Conservation (phyloP, 2,888 invertebrate genomes). For the Bembecia ichneumoniformis region DNA sequence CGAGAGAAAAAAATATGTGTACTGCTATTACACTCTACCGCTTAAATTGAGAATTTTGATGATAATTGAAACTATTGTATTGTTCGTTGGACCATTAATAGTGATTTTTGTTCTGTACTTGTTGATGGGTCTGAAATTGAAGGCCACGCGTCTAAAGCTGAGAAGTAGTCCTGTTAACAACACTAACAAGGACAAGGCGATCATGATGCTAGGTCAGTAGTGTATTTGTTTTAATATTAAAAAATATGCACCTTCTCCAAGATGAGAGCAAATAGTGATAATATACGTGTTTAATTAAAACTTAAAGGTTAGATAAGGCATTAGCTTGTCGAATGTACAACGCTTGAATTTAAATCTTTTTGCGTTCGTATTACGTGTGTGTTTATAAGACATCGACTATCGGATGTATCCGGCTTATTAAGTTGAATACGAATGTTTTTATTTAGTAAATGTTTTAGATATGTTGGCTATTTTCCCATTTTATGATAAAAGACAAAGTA, state of each 20-base stretch:
- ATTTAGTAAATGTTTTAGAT: too few relatives aligned
- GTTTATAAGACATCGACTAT: too few relatives aligned
- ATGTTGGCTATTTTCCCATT: too few relatives aligned
- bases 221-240: neutral
- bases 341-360: too few relatives aligned
- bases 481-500: too few relatives aligned
- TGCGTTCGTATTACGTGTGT: too few relatives aligned
- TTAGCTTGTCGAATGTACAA: too few relatives aligned
- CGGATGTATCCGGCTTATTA: too few relatives aligned
- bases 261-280: too few relatives aligned
- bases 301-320: too few relatives aligned
- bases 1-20: conserved; percentile 43
- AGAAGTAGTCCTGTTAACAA: conserved; percentile 60
- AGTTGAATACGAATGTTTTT: too few relatives aligned
- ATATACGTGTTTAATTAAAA: too few relatives aligned
- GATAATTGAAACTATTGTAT: conserved; percentile 78
- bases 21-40: conserved; percentile 44
- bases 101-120: conserved; percentile 85
- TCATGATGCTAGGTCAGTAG: conserved; percentile 85
- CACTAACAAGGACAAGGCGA: conserved; percentile 72
- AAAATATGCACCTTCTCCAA: neutral
- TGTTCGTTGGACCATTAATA: conserved; percentile 87
- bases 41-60: conserved; percentile 43
- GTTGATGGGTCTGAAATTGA: conserved; percentile 80
- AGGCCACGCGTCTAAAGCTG: conserved; percentile 68